Conservation (phyloP, 2,113 vertebrate genomes). For the Cariama cristata region DNA sequence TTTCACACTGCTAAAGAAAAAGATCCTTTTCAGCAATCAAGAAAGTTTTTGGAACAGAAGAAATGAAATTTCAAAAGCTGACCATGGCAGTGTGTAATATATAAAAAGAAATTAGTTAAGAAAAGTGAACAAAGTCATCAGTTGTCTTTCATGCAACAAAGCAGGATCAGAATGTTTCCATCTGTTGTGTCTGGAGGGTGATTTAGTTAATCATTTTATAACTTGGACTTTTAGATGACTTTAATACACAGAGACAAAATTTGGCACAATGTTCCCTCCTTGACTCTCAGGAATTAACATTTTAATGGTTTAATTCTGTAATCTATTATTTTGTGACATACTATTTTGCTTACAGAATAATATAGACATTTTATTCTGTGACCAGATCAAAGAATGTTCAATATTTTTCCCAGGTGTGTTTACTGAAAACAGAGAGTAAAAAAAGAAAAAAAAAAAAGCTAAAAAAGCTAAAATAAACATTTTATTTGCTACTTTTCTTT, state of each 20-base stretch:
- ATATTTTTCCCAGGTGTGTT: background rate
- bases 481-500: background rate
- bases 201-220: background rate
- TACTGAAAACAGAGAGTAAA: background rate
- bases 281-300: background rate
- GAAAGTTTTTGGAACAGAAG: background rate
- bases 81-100: background rate
- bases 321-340: background rate
- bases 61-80: background rate
- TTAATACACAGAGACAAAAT: background rate
- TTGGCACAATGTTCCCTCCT: background rate
- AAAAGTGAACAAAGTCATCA: background rate
- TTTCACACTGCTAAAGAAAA: background rate
- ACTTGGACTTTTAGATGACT: background rate
- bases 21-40: background rate
- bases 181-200: background rate
- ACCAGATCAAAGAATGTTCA: background rate
- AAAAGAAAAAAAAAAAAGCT: too few relatives aligned
- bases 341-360: background rate
- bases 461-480: background rate
- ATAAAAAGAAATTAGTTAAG: background rate
- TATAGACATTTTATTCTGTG: background rate
- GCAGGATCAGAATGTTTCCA: background rate
- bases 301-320: background rate
- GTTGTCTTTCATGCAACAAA: background rate